Percentiles rank a stretch among this genome's conserved stretches.
These are phyloP conservation scores for Monopterus albus DNA, from an alignment of 2,113 vertebrate species.

Conservation along the genomic window DNA sequence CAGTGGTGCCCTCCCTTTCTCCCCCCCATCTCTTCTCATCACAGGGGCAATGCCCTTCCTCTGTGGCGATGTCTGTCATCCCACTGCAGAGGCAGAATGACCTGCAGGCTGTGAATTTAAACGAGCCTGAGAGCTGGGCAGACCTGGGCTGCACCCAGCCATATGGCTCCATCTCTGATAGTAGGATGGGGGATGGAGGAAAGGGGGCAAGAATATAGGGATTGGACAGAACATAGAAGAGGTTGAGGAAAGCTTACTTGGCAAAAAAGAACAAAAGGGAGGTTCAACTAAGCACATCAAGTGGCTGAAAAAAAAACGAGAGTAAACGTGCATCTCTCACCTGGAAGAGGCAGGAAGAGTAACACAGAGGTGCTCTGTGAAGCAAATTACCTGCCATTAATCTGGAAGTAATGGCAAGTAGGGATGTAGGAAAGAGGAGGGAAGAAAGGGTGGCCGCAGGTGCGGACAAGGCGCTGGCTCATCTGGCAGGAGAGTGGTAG, in stretches of 20 bases:
- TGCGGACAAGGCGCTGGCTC: conserved; percentile 37
- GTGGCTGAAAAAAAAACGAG: neutral
- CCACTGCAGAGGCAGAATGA: conserved; percentile 62
- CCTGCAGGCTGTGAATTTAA: conserved; percentile 80
- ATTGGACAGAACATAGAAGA: conserved; percentile 27
- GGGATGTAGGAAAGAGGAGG: conserved; percentile 23
- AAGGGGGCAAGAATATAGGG: conserved; percentile 41
- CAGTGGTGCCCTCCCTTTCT: conserved; percentile 6
- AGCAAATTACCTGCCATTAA: conserved; percentile 70
- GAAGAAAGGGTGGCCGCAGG: conserved; percentile 38
- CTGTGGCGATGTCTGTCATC: conserved; percentile 37
- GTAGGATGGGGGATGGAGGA: conserved; percentile 35
- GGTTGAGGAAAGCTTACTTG: conserved; percentile 52
- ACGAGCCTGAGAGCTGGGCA: conserved; percentile 72
- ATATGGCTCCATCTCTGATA: conserved; percentile 72
- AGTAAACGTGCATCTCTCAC: conserved; percentile 39
- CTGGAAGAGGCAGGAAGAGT: conserved; percentile 31
- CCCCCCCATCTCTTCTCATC: conserved; percentile 32
- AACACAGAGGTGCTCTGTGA: conserved; percentile 24
- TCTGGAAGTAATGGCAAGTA: conserved; percentile 50
- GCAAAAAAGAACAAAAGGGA: conserved; percentile 51
- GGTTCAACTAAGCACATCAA: conserved; percentile 8
- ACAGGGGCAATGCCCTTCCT: conserved; percentile 39
- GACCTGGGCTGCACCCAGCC: conserved; percentile 67
- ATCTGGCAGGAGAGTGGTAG: conserved; percentile 37